These are phyloP conservation scores for Pyxicephalus adspersus DNA, from an alignment of 2,113 vertebrate species.

Conservation along the genomic window DNA sequence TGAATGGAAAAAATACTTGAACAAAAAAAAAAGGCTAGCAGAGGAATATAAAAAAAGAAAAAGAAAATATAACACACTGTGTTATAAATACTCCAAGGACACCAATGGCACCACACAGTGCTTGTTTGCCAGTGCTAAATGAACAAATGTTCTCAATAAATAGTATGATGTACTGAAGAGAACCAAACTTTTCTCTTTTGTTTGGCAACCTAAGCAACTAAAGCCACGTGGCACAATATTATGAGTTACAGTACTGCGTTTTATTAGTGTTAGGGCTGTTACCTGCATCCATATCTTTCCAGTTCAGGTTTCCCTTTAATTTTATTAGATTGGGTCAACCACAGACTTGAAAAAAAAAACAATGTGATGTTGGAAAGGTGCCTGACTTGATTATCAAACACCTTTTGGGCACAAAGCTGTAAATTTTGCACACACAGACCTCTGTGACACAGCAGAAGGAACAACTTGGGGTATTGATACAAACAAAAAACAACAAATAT, in stretches of 20 bases:
- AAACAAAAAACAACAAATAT: neutral
- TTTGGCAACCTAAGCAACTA: conserved; percentile 8
- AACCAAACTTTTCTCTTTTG: neutral
- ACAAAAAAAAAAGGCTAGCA: no score
- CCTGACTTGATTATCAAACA: conserved; percentile 17
- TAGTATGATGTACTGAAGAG: neutral
- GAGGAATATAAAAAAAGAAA: no score
- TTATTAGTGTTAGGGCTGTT: conserved; percentile 37
- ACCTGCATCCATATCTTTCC: neutral
- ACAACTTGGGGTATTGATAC: neutral
- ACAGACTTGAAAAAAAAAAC: neutral
- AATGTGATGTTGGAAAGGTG: conserved; percentile 8
- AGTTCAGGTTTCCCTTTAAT: conserved; percentile 19
- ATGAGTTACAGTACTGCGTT: conserved; percentile 10
- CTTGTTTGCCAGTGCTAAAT: no score
- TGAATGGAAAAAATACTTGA: no score
- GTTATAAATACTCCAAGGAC: no score
- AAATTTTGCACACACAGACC: neutral
- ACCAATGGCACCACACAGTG: no score
- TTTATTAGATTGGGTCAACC: conserved; percentile 33
- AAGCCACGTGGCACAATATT: conserved; percentile 35
- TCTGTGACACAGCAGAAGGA: neutral
- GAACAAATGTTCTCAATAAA: no score
- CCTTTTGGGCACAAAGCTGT: conserved; percentile 1
- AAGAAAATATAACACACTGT: no score